Base-by-base conservation (phyloP, 2,113 vertebrate genomes). In the Catharus minimus region DNA sequence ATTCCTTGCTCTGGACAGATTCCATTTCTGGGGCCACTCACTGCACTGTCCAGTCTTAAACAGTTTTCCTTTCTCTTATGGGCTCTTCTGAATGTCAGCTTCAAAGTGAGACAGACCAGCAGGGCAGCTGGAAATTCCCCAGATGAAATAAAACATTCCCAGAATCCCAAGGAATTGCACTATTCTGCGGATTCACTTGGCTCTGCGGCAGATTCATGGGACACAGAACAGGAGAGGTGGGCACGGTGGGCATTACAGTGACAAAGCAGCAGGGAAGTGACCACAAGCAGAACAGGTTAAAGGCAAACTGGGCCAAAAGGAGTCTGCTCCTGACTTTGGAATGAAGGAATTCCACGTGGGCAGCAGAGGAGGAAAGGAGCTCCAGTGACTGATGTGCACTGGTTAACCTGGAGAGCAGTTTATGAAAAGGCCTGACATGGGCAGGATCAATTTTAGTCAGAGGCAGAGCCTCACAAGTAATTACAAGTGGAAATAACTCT, bases 331-430 rank as follows among this genome's bases (percentile, higher is more conserved):
- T 36, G 39, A 60, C 24, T 27, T 28, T 11, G 33, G 52, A 62
- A 52, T 0, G 0, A 71, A 72, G 26, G 38, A 71, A 58, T 38
- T 33, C 1, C 4, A 0, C 3, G 30, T 15, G 44, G 39, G 32
- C 24, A 65, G 46, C 24, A 61, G 38, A 46, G 28, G 13, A 74
- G 27, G 19, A 56, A 44, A 39, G 22, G 15, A 41, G 30, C 23
- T 39, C 41, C 20, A 13, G 7, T 32, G 44, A 30, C 58, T 33
- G 22, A 76, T 15, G 33, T 13, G 28, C 13, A 30, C 52, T 41
- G 50, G 41, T 27, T 60, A 19, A 66, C 18, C 13, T 49, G 36
- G 13, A 90, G 28, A 80, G 32, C 1, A 1, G 23, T 24, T 64
- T 41, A 26, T 38, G n/a, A 47, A 61, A 49, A 73, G 19, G 43